Base-by-base conservation (phyloP, 1,140 invertebrate genomes). In the Apis dorsata region DNA sequence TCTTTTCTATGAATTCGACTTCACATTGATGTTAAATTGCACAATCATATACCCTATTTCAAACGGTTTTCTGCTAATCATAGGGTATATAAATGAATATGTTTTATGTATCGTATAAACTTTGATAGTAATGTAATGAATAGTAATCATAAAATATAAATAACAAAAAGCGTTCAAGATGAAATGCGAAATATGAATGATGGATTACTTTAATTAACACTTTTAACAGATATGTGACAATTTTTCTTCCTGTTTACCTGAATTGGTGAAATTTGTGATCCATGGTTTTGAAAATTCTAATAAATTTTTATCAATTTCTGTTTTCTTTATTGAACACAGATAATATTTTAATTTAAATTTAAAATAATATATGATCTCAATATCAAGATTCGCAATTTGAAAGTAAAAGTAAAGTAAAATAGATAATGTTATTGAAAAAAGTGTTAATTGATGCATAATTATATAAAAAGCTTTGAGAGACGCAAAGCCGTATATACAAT, bases 121-220 rank as follows among this genome's bases (percentile, higher is more conserved):
- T 75, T 85, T 51, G 63, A 83, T 85, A 83, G 75, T 74, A 79
- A 28, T 80, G 59, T 82, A 83, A 74, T 62, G 76, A 77, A 19
- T 86, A 84, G 76, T 84, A 86, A 84, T 80, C 57, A 69, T 86
- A 76, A 84, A 80, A 66, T 84, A 75, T 84, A 83, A 85, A 60
- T 77, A 83, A 75, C 55, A 62, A 60, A 66, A 11, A 60, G 13
- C 69, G 53, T 71, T 62, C 17, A 34, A 28, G 74, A 73, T 72
- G 28, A 51, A 75, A 75, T n/a, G 49, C 24, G 10, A 71, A 57
- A 34, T 13, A 60, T 59, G 49, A 15, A 60, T 15, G 55, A 55
- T 53, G 62, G 75, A 59, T 76, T 85, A 71, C 73, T 83, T 79
- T 79, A 53, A 79, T 85, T 85, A 79, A 83, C 63, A 85, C 80